Base-by-base conservation (phyloP, 2,888 invertebrate species). In the Zygaena filipendulae region DNA sequence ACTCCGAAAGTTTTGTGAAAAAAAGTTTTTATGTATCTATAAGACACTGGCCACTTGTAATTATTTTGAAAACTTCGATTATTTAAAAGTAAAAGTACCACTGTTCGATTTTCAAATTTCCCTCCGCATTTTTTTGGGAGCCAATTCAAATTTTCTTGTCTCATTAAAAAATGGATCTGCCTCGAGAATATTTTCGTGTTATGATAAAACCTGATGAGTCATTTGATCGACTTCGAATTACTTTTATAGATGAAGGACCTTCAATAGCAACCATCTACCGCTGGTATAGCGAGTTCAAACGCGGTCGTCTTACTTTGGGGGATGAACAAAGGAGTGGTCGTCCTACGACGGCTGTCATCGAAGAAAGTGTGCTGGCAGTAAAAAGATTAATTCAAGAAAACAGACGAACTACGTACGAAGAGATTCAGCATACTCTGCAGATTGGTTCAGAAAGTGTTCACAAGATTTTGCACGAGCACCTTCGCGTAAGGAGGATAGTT, bases 301-400 rank as follows among this genome's bases (percentile, higher is more conserved):
- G 27, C 27, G 27, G 27, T 27, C 27, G 21, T 3, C 19, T 16
- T 16, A 16, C 16, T 23, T 23, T 23, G 23, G 23, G 13, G 11
- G 23, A 23, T 23, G 23, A 23, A 10, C 10, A 12, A 23, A 23
- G 11, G 11, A 11, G 23, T 23, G 13, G 23, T 23, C 23, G 23
- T 12, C 23, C 23, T 23, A 11, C 16, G 7, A 16, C 16, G 16
- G 16, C 20, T 11, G 27, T 27, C 19, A 20, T 20, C 11, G 27
- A 27, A 27, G 20, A 27, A 27, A 27, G 19, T 19, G 27, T 27
- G 27, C 19, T 27, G 19, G 27, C 27, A 27, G 19, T 27, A 19
- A 19, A 27, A 27, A 27, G 11, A 9, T 18, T 27, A 27, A 27
- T 27, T 20, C 20, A 27, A 20, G 20, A 21, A 19, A 27, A 20